Evolutionary conservation across 2,113 vertebrate genomes (phyloP).

Genomic region (Ceyx melanurus): DNA sequence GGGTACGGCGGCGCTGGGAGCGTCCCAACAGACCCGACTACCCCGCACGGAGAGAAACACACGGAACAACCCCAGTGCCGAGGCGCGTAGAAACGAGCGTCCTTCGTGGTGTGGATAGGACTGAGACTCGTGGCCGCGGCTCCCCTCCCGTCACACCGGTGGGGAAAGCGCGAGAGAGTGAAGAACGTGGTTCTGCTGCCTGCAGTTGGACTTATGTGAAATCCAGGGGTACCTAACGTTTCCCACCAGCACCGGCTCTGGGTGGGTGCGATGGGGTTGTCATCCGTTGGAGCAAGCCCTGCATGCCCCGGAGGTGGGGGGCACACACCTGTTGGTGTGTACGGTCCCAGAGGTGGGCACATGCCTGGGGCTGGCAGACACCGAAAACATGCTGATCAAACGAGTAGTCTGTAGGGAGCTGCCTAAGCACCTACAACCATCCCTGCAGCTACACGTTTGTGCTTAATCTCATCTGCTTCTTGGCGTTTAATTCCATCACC

Average conservation of each 20-base stretch:
- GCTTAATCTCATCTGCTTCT: fast-evolving
- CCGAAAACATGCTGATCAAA: fast-evolving
- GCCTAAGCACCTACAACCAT: fast-evolving
- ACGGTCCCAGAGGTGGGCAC: background rate
- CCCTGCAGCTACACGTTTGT: background rate
- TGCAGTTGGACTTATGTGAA: fast-evolving
- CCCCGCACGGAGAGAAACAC: fast-evolving
- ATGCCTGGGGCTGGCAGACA: background rate
- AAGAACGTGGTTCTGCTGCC: background rate
- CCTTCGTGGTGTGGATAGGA: background rate
- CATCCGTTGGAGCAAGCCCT: background rate
- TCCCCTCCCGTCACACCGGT: fast-evolving
- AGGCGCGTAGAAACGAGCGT: background rate
- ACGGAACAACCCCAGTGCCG: fast-evolving
- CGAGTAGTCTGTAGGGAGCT: background rate
- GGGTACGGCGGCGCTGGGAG: background rate
- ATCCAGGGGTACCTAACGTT: fast-evolving
- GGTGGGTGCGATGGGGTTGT: fast-evolving
- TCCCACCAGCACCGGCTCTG: fast-evolving
- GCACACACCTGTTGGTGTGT: too few relatives aligned
- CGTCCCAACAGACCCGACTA: fast-evolving
- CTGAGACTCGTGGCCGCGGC: background rate
- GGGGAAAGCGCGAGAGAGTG: background rate
- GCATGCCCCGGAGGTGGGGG: too few relatives aligned
- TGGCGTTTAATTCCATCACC: fast-evolving